Conservation (phyloP, 2,888 invertebrate species). For the Camponotus fellah region DNA sequence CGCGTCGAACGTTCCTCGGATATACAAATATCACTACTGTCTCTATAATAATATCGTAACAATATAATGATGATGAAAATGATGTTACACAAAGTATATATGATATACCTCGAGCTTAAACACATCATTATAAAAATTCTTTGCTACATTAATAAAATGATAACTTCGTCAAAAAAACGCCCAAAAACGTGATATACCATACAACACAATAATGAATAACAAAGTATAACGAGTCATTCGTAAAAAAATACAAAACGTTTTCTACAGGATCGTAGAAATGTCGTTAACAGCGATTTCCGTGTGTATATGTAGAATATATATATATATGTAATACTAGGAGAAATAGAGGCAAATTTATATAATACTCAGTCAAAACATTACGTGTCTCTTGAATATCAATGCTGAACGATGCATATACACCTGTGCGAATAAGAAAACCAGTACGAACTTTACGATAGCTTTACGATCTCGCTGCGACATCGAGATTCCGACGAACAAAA, state of each 20-base stretch:
- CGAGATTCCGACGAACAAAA: conserved; percentile 56
- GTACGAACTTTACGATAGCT: conserved; percentile 59
- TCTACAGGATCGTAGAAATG: conserved; percentile 55
- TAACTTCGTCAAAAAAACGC: conserved; percentile 58
- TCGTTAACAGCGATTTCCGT: conserved; percentile 64
- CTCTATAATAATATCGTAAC: conserved; percentile 61
- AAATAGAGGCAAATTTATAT: conserved; percentile 49
- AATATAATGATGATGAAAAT: conserved; percentile 60
- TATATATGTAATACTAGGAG: conserved; percentile 46
- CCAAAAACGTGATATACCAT: conserved; percentile 68
- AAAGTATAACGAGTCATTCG: conserved; percentile 63
- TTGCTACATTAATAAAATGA: conserved; percentile 65
- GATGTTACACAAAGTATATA: conserved; percentile 70
- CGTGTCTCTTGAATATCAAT: conserved; percentile 67
- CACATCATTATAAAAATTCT: conserved; percentile 70
- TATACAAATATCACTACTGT: conserved; percentile 61
- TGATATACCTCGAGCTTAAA: conserved; percentile 71
- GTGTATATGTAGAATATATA: conserved; percentile 28
- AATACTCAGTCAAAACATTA: conserved; percentile 68
- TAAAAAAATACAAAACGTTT: conserved; percentile 43
- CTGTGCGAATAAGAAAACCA: conserved; percentile 72
- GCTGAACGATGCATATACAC: conserved; percentile 73
- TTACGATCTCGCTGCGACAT: conserved; percentile 70
- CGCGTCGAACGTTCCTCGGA: conserved; percentile 50
- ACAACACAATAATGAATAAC: conserved; percentile 64